phyloP scores from a whole-genome alignment of 2,888 invertebrate genomes.

The Matsumyia berberina region DNA sequence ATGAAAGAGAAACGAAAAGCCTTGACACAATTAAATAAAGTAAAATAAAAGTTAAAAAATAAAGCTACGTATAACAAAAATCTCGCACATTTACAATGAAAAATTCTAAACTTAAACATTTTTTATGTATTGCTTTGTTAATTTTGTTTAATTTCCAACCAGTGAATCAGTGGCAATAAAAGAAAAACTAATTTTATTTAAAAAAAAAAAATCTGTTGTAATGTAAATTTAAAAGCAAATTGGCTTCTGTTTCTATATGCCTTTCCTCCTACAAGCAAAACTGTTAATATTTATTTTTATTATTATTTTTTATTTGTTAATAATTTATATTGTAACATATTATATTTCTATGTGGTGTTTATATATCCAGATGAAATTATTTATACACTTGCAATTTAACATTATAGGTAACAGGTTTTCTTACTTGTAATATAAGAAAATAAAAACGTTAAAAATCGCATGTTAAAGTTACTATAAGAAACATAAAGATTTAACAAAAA shows the following conservation, averaged over 20 bases:
- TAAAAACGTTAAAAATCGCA: no score
- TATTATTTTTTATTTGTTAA: conserved; percentile 35
- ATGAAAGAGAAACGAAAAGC: conserved; percentile 69
- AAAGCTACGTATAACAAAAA: conserved; percentile 19
- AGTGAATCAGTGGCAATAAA: conserved; percentile 54
- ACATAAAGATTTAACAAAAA: conserved; percentile 2
- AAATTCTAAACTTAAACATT: conserved; percentile 11
- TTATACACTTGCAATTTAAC: conserved; percentile 35
- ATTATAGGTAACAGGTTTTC: conserved; percentile 54
- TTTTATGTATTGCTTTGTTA: conserved; percentile 1
- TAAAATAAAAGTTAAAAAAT: conserved; percentile 29
- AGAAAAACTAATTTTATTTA: conserved; percentile 13
- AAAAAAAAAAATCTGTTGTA: conserved; percentile 5
- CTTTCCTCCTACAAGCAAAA: conserved; percentile 26
- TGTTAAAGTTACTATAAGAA: conserved; percentile 11
- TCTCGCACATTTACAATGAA: conserved; percentile 59
- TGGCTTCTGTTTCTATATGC: conserved; percentile 51
- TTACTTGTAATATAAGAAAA: conserved; percentile 27
- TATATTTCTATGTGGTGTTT: conserved; percentile 58
- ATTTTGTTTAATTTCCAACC: conserved; percentile 17
- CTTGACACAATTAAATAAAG: conserved; percentile 51
- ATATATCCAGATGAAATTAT: conserved; percentile 18
- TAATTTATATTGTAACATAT: conserved; percentile 55
- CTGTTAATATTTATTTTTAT: conserved; percentile 33
- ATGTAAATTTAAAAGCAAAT: conserved; percentile 39